Base-by-base conservation (phyloP, 2,888 invertebrate species). In the Platycnemis pennipes region DNA sequence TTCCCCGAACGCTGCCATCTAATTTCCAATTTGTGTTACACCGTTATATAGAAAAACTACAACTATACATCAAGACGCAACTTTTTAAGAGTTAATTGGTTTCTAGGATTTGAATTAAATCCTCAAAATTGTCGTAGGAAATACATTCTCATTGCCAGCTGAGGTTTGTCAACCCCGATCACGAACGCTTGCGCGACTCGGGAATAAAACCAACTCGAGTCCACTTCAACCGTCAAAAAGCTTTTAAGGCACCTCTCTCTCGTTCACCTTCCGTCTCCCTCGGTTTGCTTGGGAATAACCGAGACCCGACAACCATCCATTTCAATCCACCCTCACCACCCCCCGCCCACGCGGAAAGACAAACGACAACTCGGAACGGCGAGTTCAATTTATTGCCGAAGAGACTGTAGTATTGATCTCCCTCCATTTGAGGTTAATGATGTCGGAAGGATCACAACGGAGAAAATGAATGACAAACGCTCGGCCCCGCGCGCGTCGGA, bases 251-350 rank as follows among this genome's bases (percentile, higher is more conserved):
- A 13, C 77, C 77, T 37, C 7, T 49, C 19, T 7, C 37, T 37
- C 77, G 63, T 63, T 63, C 77, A 37, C 77, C 77, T 63, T 22
- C 77, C 31, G 31, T 7, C 63, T 37, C 11, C 77, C 77, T 8
- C 77, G 37, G 11, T 77, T n/a, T 16, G 77, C 77, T 77, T 77
- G 77, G 77, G 37, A 26, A 77, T 77, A 77, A 77, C 77, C 77
- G 77, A 77, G 77, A 77, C 77, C n/a, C 77, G 77, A 77, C 77
- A 77, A 77, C 77, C 77, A 77, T 77, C 77, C 77, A 77, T 77
- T 77, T 77, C 77, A 77, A 77, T 77, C 37, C 77, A 16, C 77
- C 37, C 77, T 37, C 26, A 7, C 53, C 53, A n/a, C n/a, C n/a
- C n/a, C n/a, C 13, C 26, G 7, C 63, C 8, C 37, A 37, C 77